Conservation (phyloP, 2,113 vertebrate genomes). For the Microcebus lehilahytsara region DNA sequence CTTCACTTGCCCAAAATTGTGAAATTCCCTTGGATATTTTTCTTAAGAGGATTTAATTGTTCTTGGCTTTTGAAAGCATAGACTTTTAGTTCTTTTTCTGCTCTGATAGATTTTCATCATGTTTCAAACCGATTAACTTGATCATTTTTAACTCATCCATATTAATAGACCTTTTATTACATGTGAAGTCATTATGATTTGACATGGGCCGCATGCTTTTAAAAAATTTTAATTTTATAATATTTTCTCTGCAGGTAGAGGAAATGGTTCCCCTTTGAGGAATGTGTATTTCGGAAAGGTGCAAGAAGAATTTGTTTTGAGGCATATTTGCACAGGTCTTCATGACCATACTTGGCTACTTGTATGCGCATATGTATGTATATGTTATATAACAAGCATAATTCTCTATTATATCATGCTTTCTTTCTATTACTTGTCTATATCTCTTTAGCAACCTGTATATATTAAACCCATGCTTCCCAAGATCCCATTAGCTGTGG, state of each 20-base stretch:
- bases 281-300: neutral
- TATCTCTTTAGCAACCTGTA: neutral
- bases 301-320: neutral
- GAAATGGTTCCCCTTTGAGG: constrained; percentile 15
- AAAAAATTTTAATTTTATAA: constrained; percentile 81
- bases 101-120: constrained; percentile 59
- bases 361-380: neutral
- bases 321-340: neutral
- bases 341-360: neutral
- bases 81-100: constrained; percentile 44
- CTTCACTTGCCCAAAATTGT: neutral
- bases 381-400: neutral
- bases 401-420: neutral
- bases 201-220: constrained; percentile 73
- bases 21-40: constrained; percentile 60
- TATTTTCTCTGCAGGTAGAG: constrained; percentile 72
- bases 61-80: constrained; percentile 51
- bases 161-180: constrained; percentile 78
- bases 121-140: constrained; percentile 51
- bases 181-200: constrained; percentile 76
- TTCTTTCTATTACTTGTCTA: neutral
- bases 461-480: neutral
- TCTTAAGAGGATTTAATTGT: constrained; percentile 55
- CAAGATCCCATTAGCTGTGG: neutral
- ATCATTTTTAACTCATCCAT: constrained; percentile 76